Base-by-base conservation (phyloP, 2,888 invertebrate genomes). In the Leptura quadrifasciata region DNA sequence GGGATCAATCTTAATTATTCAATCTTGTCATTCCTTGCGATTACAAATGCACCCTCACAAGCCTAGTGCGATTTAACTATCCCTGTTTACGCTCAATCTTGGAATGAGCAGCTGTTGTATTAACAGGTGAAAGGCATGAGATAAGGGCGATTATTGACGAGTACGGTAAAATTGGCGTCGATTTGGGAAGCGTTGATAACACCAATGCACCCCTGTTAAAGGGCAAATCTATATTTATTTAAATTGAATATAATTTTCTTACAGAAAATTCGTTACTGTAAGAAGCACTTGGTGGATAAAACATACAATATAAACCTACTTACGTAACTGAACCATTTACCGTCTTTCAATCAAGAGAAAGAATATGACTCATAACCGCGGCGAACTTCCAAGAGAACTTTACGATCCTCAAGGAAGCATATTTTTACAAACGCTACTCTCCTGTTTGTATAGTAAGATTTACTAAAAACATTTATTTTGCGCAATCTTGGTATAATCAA, bases 91-190 rank as follows among this genome's bases (percentile, higher is more conserved):
- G n/a, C 15, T 47, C 47, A n/a, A 47, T 47, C 47, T 47, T 47
- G 6, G n/a, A 47, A n/a, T 47, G 47, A 47, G n/a, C 47, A 47
- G 47, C 47, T n/a, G n/a, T n/a, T 12, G 47, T 47, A n/a, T 47
- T 47, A 47, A n/a, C 47, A 47, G 47, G 47, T 47, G 47, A 47
- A 47, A 47, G 47, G 47, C 47, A 47, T n/a, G 4, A 47, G 47
- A 47, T 47, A 47, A 47, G 47, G 47, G 47, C 6, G 47, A 47
- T 47, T 47, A 47, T 47, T 47, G 47, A 47, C n/a, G 47, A 4
- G 47, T 47, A 2, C 47, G 0, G 1, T 47, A 12, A 10, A n/a
- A 47, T n/a, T 15, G n/a, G 47, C 5, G n/a, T n/a, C 15, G 15
- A 47, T 47, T 15, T n/a, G 5, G 47, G 12, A 47, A 47, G 15